These are phyloP conservation scores for Physeter macrocephalus DNA, from an alignment of 2,113 vertebrate genomes.

Conservation along the genomic window DNA sequence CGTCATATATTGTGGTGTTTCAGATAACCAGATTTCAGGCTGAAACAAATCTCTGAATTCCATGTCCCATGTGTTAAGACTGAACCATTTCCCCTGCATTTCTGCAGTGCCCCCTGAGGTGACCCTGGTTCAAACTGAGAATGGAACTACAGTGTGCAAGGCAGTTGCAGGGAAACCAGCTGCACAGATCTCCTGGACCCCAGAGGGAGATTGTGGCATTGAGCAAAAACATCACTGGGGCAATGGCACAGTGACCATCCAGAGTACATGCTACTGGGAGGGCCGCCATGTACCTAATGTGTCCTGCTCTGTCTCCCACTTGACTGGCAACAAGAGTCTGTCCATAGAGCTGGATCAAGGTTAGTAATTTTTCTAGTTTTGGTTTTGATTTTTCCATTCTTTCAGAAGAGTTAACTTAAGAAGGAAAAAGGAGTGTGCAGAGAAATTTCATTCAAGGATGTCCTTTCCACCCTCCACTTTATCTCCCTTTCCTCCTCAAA, in stretches of 20 bases:
- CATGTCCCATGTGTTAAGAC: neutral
- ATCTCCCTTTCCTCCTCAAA: neutral
- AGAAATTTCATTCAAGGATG: neutral
- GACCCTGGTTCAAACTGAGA: neutral
- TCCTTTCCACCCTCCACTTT: neutral
- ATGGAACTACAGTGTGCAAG: constrained; percentile 24
- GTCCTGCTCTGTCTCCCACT: constrained; percentile 70
- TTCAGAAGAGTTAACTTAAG: neutral
- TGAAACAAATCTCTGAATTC: neutral
- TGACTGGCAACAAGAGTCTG: constrained; percentile 50
- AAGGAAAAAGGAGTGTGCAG: neutral
- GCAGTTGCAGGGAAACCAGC: constrained; percentile 71
- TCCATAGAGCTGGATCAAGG: neutral
- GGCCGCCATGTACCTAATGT: neutral
- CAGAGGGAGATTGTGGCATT: constrained; percentile 3
- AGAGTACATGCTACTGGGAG: constrained; percentile 38
- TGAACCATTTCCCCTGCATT: neutral
- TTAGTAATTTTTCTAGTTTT: neutral
- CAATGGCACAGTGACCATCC: constrained; percentile 61
- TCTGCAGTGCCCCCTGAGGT: constrained; percentile 63
- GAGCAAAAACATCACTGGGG: neutral
- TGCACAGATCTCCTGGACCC: constrained; percentile 74
- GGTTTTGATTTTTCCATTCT: neutral
- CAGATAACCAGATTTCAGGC: neutral
- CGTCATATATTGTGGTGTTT: neutral